These are phyloP conservation scores for Anticlea derivata DNA, from an alignment of 2,888 invertebrate species.

Conservation along the genomic window DNA sequence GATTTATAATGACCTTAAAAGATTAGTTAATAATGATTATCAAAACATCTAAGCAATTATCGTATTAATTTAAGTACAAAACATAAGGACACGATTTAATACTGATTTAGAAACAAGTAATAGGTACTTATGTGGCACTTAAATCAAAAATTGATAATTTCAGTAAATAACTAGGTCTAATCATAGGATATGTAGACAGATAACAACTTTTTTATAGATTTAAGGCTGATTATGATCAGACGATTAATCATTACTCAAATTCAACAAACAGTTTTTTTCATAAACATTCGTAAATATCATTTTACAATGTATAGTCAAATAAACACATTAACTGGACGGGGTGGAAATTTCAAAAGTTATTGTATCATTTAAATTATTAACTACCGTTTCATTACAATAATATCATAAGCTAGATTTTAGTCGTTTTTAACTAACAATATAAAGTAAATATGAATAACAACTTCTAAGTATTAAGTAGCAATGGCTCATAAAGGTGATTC, in stretches of 20 bases:
- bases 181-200: background rate
- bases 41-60: conserved; percentile 24
- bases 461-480: conserved; percentile 30
- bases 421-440: conserved; percentile 16
- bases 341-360: conserved; percentile 37
- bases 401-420: conserved; percentile 21
- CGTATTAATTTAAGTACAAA: conserved; percentile 42
- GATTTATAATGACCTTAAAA: conserved; percentile 5
- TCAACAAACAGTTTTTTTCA: conserved; percentile 15
- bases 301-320: conserved; percentile 33
- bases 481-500: conserved; percentile 26
- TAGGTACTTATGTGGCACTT: conserved; percentile 51
- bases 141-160: background rate
- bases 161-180: background rate
- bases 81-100: too few species aligned
- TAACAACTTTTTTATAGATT: too few species aligned
- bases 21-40: conserved; percentile 15
- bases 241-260: conserved; percentile 7
- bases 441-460: conserved; percentile 19
- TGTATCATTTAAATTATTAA: conserved; percentile 22
- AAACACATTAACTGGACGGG: conserved; percentile 47
- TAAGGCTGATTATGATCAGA: background rate
- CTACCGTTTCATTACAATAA: conserved; percentile 15
- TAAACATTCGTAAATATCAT: conserved; percentile 39
- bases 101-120: conserved; percentile 46